phyloP scores from a whole-genome alignment of 2,888 invertebrate species.

The Melinopterus prodromus region DNA sequence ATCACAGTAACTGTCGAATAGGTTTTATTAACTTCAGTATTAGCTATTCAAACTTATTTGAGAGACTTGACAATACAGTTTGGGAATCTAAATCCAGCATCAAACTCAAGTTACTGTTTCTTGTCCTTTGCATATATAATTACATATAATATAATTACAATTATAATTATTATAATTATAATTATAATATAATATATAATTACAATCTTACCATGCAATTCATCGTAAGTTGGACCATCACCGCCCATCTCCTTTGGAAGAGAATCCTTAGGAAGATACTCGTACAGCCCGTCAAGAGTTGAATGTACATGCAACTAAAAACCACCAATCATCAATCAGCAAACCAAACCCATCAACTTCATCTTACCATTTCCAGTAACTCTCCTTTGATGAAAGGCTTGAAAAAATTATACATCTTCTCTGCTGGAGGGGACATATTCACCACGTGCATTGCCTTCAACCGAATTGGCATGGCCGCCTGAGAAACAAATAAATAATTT shows the following conservation, averaged over 20 bases:
- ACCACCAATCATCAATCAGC: not conserved
- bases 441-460: conserved; percentile 73
- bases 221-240: conserved; percentile 61
- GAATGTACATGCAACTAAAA: not conserved
- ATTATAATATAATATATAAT: too few relatives aligned
- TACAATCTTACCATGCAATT: conserved; percentile 63
- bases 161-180: too few relatives aligned
- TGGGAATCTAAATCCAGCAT: too few relatives aligned
- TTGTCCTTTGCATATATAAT: too few relatives aligned
- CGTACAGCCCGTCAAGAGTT: not conserved
- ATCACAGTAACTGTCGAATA: too few relatives aligned
- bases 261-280: conserved; percentile 34
- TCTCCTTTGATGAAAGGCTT: conserved; percentile 26
- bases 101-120: too few relatives aligned
- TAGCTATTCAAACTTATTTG: not conserved
- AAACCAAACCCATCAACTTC: too few relatives aligned
- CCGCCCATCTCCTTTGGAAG: conserved; percentile 45
- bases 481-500: conserved; percentile 61
- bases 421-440: conserved; percentile 73
- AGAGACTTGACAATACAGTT: too few relatives aligned
- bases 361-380: conserved; percentile 26
- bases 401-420: conserved; percentile 62
- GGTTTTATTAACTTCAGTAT: too few relatives aligned
- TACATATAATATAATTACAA: too few relatives aligned
- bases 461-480: conserved; percentile 71